phyloP scores from a whole-genome alignment of 2,888 invertebrate species.

The Ptilodon capucinus region DNA sequence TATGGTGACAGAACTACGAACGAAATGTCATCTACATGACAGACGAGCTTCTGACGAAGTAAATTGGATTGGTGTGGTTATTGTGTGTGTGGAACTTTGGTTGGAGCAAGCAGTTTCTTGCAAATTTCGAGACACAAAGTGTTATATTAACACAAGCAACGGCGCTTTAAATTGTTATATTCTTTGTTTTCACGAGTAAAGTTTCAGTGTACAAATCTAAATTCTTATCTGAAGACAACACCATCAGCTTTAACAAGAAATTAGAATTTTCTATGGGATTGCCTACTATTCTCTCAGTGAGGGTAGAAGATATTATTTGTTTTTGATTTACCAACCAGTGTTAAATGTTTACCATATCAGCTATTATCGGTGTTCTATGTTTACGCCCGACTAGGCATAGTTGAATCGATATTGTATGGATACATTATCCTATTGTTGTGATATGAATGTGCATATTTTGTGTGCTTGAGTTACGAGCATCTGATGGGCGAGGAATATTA shows the following conservation, averaged over 20 bases:
- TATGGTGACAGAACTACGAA: too few species aligned
- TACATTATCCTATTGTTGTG: conserved; percentile 55
- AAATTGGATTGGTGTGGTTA: too few species aligned
- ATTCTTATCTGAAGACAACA: conserved; percentile 15
- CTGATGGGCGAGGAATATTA: conserved; percentile 44
- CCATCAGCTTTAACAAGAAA: conserved; percentile 33
- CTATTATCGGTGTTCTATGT: conserved; percentile 45
- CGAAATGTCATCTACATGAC: too few species aligned
- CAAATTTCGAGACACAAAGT: conserved; percentile 33
- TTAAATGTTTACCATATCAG: conserved; percentile 54
- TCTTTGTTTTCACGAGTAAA: conserved; percentile 28
- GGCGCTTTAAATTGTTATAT: conserved; percentile 24
- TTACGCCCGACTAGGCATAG: conserved; percentile 47
- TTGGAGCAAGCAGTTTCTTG: conserved; percentile 37
- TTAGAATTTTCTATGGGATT: conserved; percentile 38
- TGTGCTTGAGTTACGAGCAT: conserved; percentile 51
- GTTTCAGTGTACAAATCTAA: conserved; percentile 27
- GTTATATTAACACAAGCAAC: conserved; percentile 27
- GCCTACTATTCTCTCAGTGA: conserved; percentile 28
- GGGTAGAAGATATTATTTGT: conserved; percentile 40
- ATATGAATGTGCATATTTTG: conserved; percentile 69
- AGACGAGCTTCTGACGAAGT: too few species aligned
- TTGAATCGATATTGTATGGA: conserved; percentile 60
- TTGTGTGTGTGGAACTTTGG: conserved; percentile 31
- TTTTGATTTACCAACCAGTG: conserved; percentile 43